Conservation (phyloP, 1,140 invertebrate genomes). For the Eciton burchellii region DNA sequence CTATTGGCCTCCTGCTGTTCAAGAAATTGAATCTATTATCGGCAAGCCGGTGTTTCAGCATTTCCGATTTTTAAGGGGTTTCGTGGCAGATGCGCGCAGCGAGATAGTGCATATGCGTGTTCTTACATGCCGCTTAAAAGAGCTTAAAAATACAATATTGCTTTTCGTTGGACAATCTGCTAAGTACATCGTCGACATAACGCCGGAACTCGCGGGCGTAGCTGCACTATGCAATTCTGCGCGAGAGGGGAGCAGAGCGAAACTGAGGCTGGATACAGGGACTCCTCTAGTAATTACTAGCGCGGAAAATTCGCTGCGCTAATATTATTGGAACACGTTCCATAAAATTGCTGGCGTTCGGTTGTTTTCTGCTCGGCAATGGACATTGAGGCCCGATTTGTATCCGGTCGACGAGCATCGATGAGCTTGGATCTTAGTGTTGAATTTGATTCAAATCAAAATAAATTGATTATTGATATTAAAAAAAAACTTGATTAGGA, state of each 20-base stretch:
- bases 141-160: neutral
- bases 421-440: neutral
- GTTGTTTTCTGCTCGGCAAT: neutral
- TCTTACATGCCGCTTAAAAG: neutral
- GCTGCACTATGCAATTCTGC: conserved; percentile 78
- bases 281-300: conserved; percentile 56
- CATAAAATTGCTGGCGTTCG: neutral
- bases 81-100: neutral
- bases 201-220: conserved; percentile 48
- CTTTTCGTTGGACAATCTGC: conserved; percentile 46
- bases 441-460: neutral
- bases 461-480: neutral
- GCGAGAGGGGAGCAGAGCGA: conserved; percentile 59
- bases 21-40: conserved; percentile 26
- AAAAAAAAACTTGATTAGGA: no score
- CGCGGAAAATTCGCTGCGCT: neutral
- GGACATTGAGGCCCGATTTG: neutral
- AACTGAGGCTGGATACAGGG: conserved; percentile 30
- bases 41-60: conserved; percentile 33
- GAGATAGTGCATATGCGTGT: conserved; percentile 1
- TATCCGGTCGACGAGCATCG: neutral
- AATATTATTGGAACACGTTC: conserved; percentile 11
- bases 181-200: conserved; percentile 54
- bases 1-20: neutral
- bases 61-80: neutral